phyloP scores from a whole-genome alignment of 2,113 vertebrate species.

The Tympanuchus pallidicinctus region DNA sequence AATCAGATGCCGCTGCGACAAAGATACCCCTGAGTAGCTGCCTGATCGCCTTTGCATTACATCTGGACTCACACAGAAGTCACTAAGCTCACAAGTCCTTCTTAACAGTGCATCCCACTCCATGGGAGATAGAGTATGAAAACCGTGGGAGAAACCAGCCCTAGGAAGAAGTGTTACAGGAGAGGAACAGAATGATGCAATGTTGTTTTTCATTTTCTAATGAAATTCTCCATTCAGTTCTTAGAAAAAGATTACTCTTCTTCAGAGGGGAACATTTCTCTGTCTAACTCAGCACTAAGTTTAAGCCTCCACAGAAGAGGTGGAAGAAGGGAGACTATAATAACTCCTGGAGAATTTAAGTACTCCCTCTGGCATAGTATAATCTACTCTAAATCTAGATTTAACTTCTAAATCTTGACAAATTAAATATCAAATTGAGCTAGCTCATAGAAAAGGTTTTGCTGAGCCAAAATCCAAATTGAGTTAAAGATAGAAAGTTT shows the following conservation, averaged over 20 bases:
- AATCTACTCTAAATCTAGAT: background rate
- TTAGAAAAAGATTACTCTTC: background rate
- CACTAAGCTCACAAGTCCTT: background rate
- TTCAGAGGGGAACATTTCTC: background rate
- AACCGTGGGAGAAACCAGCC: background rate
- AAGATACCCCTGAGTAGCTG: background rate
- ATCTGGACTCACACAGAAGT: background rate
- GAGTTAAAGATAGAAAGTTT: background rate
- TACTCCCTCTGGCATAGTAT: background rate
- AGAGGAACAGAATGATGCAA: background rate
- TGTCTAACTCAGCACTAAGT: background rate
- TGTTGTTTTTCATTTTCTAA: background rate
- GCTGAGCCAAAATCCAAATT: background rate
- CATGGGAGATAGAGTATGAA: background rate
- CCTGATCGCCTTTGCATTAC: background rate
- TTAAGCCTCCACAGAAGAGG: background rate
- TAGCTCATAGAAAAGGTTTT: background rate
- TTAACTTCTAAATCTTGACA: background rate
- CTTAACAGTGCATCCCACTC: background rate
- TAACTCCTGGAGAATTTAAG: background rate
- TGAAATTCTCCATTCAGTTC: background rate
- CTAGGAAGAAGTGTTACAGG: background rate
- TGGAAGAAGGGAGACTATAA: background rate
- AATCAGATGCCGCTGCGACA: background rate
- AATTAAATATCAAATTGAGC: background rate